These are phyloP conservation scores for Oryzias sinensis DNA, from an alignment of 2,797 vertebrate species.

Conservation along the genomic window DNA sequence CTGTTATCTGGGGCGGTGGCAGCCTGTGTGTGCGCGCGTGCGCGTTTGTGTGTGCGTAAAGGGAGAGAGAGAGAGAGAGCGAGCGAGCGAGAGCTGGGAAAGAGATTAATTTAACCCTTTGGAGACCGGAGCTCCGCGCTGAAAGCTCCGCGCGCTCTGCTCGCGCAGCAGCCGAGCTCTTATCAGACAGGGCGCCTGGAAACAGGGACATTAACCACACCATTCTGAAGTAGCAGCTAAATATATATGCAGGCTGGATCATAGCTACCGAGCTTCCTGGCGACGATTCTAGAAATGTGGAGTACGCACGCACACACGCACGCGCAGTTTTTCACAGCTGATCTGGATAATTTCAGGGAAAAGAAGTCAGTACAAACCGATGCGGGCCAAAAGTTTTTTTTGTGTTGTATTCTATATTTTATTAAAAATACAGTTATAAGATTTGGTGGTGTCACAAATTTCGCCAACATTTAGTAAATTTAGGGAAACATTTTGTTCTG, in stretches of 20 bases:
- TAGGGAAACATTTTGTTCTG: too few species aligned
- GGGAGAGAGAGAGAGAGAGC: conserved; percentile 17
- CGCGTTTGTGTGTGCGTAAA: conserved; percentile 44
- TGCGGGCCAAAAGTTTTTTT: too few species aligned
- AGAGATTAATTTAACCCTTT: conserved; percentile 75
- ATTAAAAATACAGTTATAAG: too few species aligned
- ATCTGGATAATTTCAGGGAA: conserved; percentile 13
- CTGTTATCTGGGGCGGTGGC: conserved; percentile 79
- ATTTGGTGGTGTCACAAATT: too few species aligned
- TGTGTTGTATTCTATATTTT: too few species aligned
- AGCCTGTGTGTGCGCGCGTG: conserved; percentile 59
- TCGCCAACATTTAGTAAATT: too few species aligned
- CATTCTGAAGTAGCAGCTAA: conserved; percentile 4
- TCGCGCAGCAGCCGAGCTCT: conserved; percentile 22
- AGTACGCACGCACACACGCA: not conserved
- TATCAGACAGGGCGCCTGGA: conserved; percentile 13
- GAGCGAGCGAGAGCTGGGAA: conserved; percentile 32
- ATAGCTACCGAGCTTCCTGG: conserved; percentile 1
- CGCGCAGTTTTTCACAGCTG: conserved; percentile 2
- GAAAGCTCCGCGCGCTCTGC: conserved; percentile 48
- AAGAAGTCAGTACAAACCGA: not conserved
- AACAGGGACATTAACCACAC: conserved; percentile 20
- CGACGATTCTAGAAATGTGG: conserved; percentile 7
- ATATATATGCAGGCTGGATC: conserved; percentile 11
- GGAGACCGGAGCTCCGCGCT: conserved; percentile 46